Evolutionary conservation across 2,797 vertebrate genomes (phyloP), one percentile per base, ranked within the genome.

Genomic region (Geotrypetes seraphini): DNA sequence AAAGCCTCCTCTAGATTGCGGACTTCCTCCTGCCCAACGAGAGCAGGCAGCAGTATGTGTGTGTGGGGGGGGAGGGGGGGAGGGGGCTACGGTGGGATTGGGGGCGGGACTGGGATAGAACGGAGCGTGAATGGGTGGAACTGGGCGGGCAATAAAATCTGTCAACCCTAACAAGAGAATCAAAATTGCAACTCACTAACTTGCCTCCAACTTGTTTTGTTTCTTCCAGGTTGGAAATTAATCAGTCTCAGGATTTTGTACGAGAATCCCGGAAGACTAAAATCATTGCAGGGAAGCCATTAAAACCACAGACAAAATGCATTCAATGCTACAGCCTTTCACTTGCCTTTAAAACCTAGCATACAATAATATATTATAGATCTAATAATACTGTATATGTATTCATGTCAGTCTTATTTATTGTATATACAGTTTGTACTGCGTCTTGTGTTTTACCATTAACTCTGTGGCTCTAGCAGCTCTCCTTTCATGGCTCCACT

Each of bases 181-280:
- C 6, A 9, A 25, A 28, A 8, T 7, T n/a, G 3, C 19, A 40
- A 19, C 24, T 37, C 0, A 3, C 8, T 23, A 9, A 0, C 18
- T 28, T 21, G n/a, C 34, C 21, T 21, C 8, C 4, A 22, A 8
- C 34, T 32, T 47, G 5, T 26, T 11, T 62, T 4, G 32, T 22
- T 57, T 46, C 32, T 57, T 24, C 13, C 33, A 72, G 69, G 61
- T 43, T 61, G 57, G 42, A 5, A 27, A 50, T 47, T 40, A 49
- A 36, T 24, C 54, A 24, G 37, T 36, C 41, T 38, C 33, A 15
- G 36, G 31, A 23, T 31, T 34, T 19, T 20, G 22, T 34, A 25
- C 41, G 8, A 30, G 11, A 36, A 18, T 59, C 57, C 41, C 42
- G 61, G 45, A 44, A 60, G 57, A 39, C 46, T 45, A 50, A 20